Evolutionary conservation across 2,888 invertebrate genomes (phyloP), one percentile per base, ranked within the genome.

Genomic region (Bombylius major): DNA sequence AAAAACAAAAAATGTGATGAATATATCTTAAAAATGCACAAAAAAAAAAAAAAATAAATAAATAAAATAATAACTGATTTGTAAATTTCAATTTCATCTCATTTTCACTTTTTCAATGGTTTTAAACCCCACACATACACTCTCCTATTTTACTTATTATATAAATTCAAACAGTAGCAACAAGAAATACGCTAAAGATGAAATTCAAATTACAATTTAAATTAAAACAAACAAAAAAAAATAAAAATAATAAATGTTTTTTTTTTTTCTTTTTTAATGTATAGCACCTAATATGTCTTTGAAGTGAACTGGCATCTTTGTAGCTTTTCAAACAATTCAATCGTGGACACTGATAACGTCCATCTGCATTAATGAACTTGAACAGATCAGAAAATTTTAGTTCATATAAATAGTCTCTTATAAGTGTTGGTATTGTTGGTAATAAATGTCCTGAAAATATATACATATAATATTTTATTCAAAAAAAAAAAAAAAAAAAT

Each of bases 291-390:
- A 75, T 75, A 69, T 75, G 74, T 67, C 74, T 70, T 69, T 75
- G 74, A 65, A 75, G 67, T 60, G 74, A 75, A 67, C 74, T 75
- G 65, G 74, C 74, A 66, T 75, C 74, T 67, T 75, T 75, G 64
- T 75, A 75, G 65, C 72, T 75, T 68, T 75, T 75, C 61, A 69
- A 67, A 65, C 74, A 75, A 69, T 73, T 72, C 56, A 66, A 67
- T 63, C 74, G 68, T 60, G 74, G 74, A 67, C 74, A 75, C 65
- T 72, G 73, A 66, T 74, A 75, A 58, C 74, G 68, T 64, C 74
- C 74, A 62, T 75, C 73, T 49, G 70, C 69, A 69, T 75, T 75
- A 57, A 75, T 71, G 60, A 75, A 71, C 61, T 74, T 74, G 61
- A 73, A 72, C 61, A 74, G 64, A 68, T 74, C 74, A 60, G 74